A percentile compares a stretch with the other conserved stretches of the same genome.
Evolutionary conservation across 1,140 invertebrate species (phyloP).

Genomic region (Drosophila mojavensis): DNA sequence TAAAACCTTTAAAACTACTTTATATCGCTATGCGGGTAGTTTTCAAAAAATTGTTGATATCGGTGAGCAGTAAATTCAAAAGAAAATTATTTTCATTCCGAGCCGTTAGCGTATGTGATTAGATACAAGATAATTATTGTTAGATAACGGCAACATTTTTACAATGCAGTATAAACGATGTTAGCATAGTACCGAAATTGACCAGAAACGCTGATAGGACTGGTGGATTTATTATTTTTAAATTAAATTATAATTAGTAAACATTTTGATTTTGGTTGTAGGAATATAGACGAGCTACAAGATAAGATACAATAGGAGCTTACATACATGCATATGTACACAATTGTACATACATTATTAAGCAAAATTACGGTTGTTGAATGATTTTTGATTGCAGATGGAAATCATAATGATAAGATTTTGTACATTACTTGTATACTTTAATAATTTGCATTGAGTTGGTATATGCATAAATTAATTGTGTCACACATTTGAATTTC

Average conservation of each 20-base stretch:
- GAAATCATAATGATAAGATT: conserved; percentile 46
- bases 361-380: conserved; percentile 7
- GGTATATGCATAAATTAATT: conserved; percentile 37
- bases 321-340: conserved; percentile 5
- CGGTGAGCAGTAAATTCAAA: not conserved
- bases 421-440: conserved; percentile 53
- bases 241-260: conserved; percentile 44
- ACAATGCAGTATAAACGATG: not conserved
- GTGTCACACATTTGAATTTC: conserved; percentile 45
- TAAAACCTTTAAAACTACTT: not conserved
- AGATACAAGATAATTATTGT: too few species aligned
- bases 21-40: conserved; percentile 6
- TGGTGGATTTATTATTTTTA: conserved; percentile 27
- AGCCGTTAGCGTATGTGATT: not conserved
- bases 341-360: conserved; percentile 9
- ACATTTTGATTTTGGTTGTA: conserved; percentile 43
- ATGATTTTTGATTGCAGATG: conserved; percentile 3
- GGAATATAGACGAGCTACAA: conserved; percentile 24
- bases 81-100: not conserved
- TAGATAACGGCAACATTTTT: too few species aligned
- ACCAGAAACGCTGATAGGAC: conserved; percentile 21
- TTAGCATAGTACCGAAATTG: not conserved
- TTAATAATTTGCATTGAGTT: conserved; percentile 50
- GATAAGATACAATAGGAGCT: conserved; percentile 24
- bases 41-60: not conserved